Evolutionary conservation across 2,888 invertebrate species (phyloP).

Genomic region (Phyllotreta cruciferae): DNA sequence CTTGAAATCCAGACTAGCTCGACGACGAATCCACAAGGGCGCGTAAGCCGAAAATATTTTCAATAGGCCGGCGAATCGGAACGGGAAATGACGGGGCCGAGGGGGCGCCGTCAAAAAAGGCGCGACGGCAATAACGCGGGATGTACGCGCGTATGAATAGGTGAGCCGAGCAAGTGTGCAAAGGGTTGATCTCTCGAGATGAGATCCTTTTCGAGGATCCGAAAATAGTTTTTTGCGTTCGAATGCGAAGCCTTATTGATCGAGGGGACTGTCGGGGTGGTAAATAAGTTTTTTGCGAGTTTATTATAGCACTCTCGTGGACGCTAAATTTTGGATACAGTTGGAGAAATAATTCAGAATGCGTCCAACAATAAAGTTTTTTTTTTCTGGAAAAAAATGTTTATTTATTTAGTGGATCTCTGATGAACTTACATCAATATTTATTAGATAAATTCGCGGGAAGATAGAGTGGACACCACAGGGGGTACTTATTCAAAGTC

Average conservation of each 20-base stretch:
- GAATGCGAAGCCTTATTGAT: too few relatives aligned
- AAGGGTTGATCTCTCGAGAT: too few relatives aligned
- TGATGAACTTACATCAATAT: slow-evolving; percentile 27
- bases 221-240: too few relatives aligned
- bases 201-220: too few relatives aligned
- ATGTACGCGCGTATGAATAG: slow-evolving; percentile 14
- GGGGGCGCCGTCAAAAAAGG: slow-evolving; percentile 4
- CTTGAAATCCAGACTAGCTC: slow-evolving; percentile 29
- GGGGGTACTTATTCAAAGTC: slow-evolving; percentile 1
- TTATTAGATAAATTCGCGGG: slow-evolving; percentile 23
- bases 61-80: slow-evolving; percentile 10
- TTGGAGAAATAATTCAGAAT: too few relatives aligned
- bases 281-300: too few relatives aligned
- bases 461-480: slow-evolving; percentile 6
- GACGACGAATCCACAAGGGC: slow-evolving; percentile 13
- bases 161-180: background rate
- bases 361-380: background rate
- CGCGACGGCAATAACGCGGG: slow-evolving; percentile 5
- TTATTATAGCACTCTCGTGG: too few relatives aligned
- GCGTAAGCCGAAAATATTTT: slow-evolving; percentile 24
- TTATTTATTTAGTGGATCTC: slow-evolving; percentile 7
- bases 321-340: too few relatives aligned
- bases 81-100: slow-evolving; percentile 8
- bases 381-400: slow-evolving; percentile 16
- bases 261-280: too few relatives aligned